phyloP scores from a whole-genome alignment of 2,888 invertebrate species.

The Troides oblongomaculatus region DNA sequence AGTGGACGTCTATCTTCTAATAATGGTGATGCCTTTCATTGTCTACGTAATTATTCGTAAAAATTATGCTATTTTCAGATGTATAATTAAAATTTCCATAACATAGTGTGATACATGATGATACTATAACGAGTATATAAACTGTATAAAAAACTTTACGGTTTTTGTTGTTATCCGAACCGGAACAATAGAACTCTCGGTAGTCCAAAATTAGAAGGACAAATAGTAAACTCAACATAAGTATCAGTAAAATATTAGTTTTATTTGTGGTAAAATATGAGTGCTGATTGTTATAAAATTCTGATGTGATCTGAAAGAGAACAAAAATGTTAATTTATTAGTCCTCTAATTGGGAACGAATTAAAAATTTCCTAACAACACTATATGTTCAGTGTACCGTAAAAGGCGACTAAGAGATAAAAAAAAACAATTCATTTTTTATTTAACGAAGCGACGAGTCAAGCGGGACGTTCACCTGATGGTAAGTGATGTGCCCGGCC shows the following conservation, averaged over 20 bases:
- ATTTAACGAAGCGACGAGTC: too few species aligned
- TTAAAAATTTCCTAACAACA: background rate
- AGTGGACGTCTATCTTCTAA: too few species aligned
- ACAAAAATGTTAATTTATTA: background rate
- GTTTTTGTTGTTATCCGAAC: constrained; percentile 2
- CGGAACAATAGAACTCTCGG: constrained; percentile 3
- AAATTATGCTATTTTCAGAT: background rate
- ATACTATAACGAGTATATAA: background rate
- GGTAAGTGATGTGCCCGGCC: too few species aligned
- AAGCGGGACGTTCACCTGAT: too few species aligned
- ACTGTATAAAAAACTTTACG: background rate
- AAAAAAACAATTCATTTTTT: too few species aligned
- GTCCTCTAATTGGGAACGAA: too few species aligned
- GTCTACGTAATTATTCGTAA: background rate
- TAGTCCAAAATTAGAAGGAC: constrained; percentile 5
- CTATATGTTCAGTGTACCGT: background rate
- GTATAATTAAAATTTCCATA: background rate
- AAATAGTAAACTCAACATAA: background rate
- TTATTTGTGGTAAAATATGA: constrained; percentile 6
- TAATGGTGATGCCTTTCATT: too few species aligned
- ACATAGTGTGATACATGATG: background rate
- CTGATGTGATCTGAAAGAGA: constrained; percentile 3
- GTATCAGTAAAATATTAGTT: background rate
- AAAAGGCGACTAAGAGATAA: background rate
- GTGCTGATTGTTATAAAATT: background rate